Base-by-base conservation (phyloP, 2,797 vertebrate species). In the Lithobates sylvaticus region DNA sequence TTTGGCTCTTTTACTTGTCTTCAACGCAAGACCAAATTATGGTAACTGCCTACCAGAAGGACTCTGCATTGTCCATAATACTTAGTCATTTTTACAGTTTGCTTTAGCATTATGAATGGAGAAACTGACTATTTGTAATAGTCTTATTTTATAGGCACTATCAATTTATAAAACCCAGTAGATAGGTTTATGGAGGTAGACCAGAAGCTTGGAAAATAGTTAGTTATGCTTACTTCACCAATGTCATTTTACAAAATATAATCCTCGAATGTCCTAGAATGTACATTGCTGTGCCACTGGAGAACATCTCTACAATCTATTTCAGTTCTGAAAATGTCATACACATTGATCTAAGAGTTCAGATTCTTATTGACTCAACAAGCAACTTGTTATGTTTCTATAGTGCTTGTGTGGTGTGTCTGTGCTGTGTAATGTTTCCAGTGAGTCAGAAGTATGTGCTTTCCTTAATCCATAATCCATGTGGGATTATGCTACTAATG, bases 381-480 rank as follows among this genome's bases (percentile, higher is more conserved):
- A 39, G n/a, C 79, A 42, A 16, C 18, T 18, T 36, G 32, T 81
- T 36, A 27, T 74, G 80, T 74, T 64, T 82, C 34, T 65, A 64
- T 61, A 36, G 70, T 26, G 67, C 32, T 65, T 68, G 78, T 67
- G 76, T 78, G 23, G 58, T 36, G 21, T 76, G 16, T 79, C 77
- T 83, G 15, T 27, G 39, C 44, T 78, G 47, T 78, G 69, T 36
- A 50, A 42, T 58, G 86, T 83, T 87, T 78, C 32, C n/a, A 65
- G 36, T 78, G 69, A 78, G 69, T 83, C 69, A 70, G 36, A 78
- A 69, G 78, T 69, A 50, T 68, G 70, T 27, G 21, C 70, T 50
- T 21, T 15, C 13, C 70, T 74, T 87, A 87, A 87, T 87, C 86
- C 76, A 69, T 87, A 87, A 87, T 83, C 86, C 81, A 69, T 68